A percentile compares a stretch with the other conserved stretches of the same genome.
Evolutionary conservation across 2,888 invertebrate genomes (phyloP).

Genomic region (Halictus quadricinctus): DNA sequence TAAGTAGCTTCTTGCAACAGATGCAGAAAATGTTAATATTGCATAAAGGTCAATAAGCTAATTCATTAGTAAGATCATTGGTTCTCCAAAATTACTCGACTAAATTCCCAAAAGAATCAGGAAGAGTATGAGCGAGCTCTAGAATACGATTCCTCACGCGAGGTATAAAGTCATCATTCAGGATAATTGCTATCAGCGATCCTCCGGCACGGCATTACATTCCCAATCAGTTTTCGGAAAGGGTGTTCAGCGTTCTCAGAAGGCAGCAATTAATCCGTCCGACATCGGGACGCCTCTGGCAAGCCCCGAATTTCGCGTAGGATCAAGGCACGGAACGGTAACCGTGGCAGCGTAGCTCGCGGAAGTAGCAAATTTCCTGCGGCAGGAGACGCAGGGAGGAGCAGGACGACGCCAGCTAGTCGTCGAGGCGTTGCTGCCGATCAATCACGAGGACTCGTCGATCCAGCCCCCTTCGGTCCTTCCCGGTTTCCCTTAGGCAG

Average conservation of each 20-base stretch:
- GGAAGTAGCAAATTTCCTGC: constrained; percentile 66
- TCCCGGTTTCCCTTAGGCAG: constrained; percentile 56
- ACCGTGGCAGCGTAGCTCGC: constrained; percentile 24
- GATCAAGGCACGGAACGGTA: background rate
- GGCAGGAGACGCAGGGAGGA: constrained; percentile 48
- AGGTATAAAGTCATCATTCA: background rate
- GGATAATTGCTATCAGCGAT: background rate
- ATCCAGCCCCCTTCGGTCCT: constrained; percentile 57
- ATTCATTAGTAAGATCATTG: too few species aligned
- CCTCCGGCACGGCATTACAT: background rate
- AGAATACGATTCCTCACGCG: background rate
- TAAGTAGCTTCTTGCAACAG: too few species aligned
- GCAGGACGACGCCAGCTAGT: constrained; percentile 64
- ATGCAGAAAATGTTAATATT: too few species aligned
- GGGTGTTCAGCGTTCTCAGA: background rate
- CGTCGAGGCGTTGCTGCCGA: constrained; percentile 70
- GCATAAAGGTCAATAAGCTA: too few species aligned
- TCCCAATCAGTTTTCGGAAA: background rate
- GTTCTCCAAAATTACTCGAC: too few species aligned
- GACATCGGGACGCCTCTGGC: background rate
- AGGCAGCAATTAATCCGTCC: constrained; percentile 30
- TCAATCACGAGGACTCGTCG: constrained; percentile 68
- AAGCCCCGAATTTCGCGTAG: constrained; percentile 16
- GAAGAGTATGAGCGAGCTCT: background rate
- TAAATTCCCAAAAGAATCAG: background rate